Percentiles rank a stretch among this genome's conserved stretches.
phyloP scores from a whole-genome alignment of 2,113 vertebrate genomes.

The Corythornis cristatus region DNA sequence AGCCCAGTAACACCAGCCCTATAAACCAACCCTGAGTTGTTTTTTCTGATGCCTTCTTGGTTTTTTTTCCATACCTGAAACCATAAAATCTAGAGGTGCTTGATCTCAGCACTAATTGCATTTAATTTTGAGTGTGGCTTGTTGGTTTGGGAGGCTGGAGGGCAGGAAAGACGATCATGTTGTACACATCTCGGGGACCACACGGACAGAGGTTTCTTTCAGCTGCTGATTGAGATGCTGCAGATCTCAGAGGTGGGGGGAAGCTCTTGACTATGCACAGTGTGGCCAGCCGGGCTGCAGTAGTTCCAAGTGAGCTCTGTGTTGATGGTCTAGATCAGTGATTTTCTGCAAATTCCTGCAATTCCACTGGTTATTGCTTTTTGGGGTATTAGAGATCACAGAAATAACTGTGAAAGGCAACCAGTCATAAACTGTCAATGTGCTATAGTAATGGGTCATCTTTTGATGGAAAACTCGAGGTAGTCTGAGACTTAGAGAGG shows the following conservation, averaged over 20 bases:
- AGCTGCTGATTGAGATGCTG: not conserved
- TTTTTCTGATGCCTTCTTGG: not conserved
- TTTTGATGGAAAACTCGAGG: not conserved
- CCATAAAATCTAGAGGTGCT: not conserved
- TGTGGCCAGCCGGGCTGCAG: not conserved
- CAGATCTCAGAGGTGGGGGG: not conserved
- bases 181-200: not conserved
- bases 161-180: not conserved
- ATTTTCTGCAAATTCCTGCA: constrained; percentile 48
- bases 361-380: constrained; percentile 20
- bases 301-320: not conserved
- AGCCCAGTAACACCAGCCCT: not conserved
- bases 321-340: not conserved
- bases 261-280: not conserved
- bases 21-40: not conserved
- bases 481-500: not conserved
- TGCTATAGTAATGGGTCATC: not conserved
- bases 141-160: not conserved
- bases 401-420: constrained; percentile 7
- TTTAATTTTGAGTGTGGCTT: not conserved
- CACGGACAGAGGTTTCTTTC: not conserved
- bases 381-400: not conserved
- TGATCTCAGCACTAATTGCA: not conserved
- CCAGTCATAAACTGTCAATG: not conserved
- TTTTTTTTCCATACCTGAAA: not conserved